These are phyloP conservation scores for Penaeus vannamei DNA, from an alignment of 1,140 invertebrate species.

Conservation along the genomic window DNA sequence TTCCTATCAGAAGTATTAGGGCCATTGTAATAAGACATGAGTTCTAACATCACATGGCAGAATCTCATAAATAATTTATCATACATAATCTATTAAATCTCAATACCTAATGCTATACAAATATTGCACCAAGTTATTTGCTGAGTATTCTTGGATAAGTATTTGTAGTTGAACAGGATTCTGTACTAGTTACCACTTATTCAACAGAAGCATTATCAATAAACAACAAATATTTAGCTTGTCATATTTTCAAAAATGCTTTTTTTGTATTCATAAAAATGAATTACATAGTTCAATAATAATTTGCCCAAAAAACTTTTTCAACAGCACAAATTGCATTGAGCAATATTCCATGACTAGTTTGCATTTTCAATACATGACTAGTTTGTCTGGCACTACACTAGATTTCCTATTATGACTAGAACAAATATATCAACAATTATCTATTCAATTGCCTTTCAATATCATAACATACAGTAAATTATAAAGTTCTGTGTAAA, in stretches of 20 bases:
- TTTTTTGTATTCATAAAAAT: conserved; percentile 5
- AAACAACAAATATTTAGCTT: conserved; percentile 8
- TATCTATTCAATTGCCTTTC: not conserved
- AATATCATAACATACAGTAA: not conserved
- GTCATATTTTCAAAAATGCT: not conserved
- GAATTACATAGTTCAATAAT: conserved; percentile 3
- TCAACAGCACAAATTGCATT: conserved; percentile 25
- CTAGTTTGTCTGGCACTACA: conserved; percentile 30
- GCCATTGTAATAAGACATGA: not conserved
- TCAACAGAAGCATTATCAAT: conserved; percentile 39
- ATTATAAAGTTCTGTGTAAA: not conserved
- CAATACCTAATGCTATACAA: conserved; percentile 51
- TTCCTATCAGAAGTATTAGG: not conserved
- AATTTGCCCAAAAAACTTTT: not conserved
- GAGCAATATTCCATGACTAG: conserved; percentile 39
- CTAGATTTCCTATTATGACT: conserved; percentile 27
- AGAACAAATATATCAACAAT: conserved; percentile 14
- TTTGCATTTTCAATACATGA: conserved; percentile 4
- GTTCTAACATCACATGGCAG: conserved; percentile 25
- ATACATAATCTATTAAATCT: conserved; percentile 43
- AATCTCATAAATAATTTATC: conserved; percentile 31
- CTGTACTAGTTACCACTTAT: conserved; percentile 31
- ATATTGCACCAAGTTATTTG: conserved; percentile 47
- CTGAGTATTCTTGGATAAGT: conserved; percentile 51
- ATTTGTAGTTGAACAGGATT: conserved; percentile 49